phyloP scores from a whole-genome alignment of 1,140 invertebrate species.

The Cotesia typhae region DNA sequence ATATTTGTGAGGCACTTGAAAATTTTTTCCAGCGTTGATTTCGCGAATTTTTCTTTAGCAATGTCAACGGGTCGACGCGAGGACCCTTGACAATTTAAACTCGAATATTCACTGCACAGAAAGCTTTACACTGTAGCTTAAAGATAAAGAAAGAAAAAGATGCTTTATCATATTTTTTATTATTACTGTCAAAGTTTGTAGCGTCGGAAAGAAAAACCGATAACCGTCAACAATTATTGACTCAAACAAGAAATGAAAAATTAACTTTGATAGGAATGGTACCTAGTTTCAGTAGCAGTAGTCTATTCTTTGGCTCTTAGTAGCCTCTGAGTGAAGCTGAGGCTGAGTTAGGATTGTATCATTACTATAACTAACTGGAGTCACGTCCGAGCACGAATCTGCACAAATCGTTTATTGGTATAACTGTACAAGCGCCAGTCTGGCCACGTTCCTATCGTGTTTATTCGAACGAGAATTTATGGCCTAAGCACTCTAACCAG shows the following conservation, averaged over 20 bases:
- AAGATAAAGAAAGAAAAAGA: background rate
- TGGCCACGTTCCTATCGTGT: conserved; percentile 37
- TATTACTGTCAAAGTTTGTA: too few relatives aligned
- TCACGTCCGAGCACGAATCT: conserved; percentile 42
- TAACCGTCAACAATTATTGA: too few relatives aligned
- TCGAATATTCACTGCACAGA: conserved; percentile 4
- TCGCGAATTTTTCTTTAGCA: conserved; percentile 1
- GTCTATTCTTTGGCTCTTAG: too few relatives aligned
- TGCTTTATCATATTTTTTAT: too few relatives aligned
- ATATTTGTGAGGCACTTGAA: conserved; percentile 14
- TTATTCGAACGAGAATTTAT: conserved; percentile 44
- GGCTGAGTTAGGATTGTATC: conserved; percentile 38
- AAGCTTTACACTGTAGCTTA: background rate
- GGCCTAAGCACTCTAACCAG: conserved; percentile 38
- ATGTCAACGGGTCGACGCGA: background rate
- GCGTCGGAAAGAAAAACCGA: too few relatives aligned
- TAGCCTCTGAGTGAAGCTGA: background rate
- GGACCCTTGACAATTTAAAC: conserved; percentile 13
- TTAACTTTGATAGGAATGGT: too few relatives aligned
- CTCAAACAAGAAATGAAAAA: too few relatives aligned
- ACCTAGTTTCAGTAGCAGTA: too few relatives aligned
- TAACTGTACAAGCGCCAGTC: conserved; percentile 41
- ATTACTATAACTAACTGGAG: conserved; percentile 45
- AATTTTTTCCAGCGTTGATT: conserved; percentile 17
- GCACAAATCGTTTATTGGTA: conserved; percentile 45